A percentile compares a stretch with the other conserved stretches of the same genome.
Conservation (phyloP, 2,797 vertebrate species). For the Rhinella marina region DNA sequence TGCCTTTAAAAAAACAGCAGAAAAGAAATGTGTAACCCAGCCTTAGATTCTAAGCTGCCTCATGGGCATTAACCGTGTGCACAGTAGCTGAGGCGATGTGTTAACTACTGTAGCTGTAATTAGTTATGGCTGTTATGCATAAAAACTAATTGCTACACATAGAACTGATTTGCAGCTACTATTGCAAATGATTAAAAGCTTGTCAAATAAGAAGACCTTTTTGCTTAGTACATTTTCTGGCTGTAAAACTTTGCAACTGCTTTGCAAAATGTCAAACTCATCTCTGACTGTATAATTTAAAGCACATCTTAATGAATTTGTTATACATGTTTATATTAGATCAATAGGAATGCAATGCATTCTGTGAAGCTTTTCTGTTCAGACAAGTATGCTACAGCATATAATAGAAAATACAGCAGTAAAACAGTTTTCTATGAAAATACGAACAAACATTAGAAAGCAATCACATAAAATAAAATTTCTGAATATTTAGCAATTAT, state of each 20-base stretch:
- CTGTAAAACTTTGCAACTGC: constrained; percentile 53
- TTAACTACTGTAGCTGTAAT: constrained; percentile 51
- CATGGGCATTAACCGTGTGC: constrained; percentile 36
- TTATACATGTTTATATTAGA: constrained; percentile 39
- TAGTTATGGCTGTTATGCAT: constrained; percentile 59
- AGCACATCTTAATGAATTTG: constrained; percentile 34
- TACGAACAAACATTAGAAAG: constrained; percentile 30
- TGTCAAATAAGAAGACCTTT: constrained; percentile 59
- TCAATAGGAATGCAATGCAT: constrained; percentile 1
- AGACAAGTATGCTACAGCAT: neutral
- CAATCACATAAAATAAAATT: constrained; percentile 39
- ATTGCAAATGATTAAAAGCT: constrained; percentile 61
- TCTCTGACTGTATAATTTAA: constrained; percentile 34
- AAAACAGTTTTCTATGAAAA: constrained; percentile 16
- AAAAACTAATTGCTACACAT: constrained; percentile 60
- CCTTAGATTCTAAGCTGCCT: neutral
- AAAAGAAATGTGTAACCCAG: no score
- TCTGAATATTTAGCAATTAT: constrained; percentile 43
- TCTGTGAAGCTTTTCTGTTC: neutral
- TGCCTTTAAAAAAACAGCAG: no score
- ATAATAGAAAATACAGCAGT: constrained; percentile 15
- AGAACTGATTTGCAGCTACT: constrained; percentile 58
- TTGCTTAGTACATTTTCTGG: constrained; percentile 41
- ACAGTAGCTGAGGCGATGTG: constrained; percentile 22
- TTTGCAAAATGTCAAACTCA: constrained; percentile 53